Base-by-base conservation (phyloP, 2,113 vertebrate genomes). In the Gymnogyps californianus region DNA sequence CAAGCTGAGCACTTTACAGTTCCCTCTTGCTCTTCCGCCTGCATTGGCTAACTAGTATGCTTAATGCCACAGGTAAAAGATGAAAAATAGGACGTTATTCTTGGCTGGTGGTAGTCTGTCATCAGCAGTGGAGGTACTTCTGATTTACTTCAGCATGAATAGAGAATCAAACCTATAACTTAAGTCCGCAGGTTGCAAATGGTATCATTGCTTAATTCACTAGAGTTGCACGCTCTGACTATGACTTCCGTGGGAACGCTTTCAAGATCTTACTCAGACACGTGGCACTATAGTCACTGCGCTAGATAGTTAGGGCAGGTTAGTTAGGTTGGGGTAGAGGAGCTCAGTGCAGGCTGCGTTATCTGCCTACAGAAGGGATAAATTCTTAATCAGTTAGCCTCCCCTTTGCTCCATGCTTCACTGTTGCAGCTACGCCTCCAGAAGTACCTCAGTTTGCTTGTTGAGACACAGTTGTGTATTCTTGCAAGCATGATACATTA, bases 251-350 rank as follows among this genome's bases (percentile, higher is more conserved):
- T 6, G 38, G 74, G 36, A 52, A 14, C 2, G 21, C 26, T 46
- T 44, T 22, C 16, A 8, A 15, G 47, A 2, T 38, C 20, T 17
- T 28, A 2, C 57, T 49, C 32, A 5, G 42, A 13, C 4, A 1
- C 3, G 25, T 36, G 89, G n/a, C 49, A 26, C 28, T 36, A 1
- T 0, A 5, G 52, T 19, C 6, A 1, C 32, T 20, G 36, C 0
- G 0, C 40, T 13, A 3, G 24, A 2, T 47, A 3, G 22, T 22
- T 20, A 6, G 36, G 42, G 49, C 65, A 46, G 59, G 46, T 8
- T 0, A 4, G 46, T 24, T 20, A 5, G 19, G 15, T 52, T 16
- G 42, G 59, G 22, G 75, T 9, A 34, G 59, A 46, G 46, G 24
- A 54, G 52, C 59, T 59, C 13, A 0, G 20, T 13, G 70, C 57